These are phyloP conservation scores for Dicrostonyx torquatus DNA, from an alignment of 2,797 vertebrate genomes.

Conservation along the genomic window DNA sequence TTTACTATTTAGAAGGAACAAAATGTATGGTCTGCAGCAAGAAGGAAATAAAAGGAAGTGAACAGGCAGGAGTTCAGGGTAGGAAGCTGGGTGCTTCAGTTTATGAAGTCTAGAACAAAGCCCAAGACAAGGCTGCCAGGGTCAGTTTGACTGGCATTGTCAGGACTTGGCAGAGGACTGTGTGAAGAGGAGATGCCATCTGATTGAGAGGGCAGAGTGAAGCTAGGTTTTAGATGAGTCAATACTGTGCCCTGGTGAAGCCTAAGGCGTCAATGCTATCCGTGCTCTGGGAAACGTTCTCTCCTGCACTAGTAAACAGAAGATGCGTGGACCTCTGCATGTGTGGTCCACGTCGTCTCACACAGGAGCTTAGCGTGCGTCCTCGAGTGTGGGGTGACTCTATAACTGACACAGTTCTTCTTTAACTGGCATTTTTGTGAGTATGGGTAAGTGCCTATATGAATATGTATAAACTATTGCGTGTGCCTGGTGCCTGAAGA, in stretches of 20 bases:
- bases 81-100: background rate
- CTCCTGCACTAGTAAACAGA: background rate
- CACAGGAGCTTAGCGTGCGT: background rate
- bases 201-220: background rate
- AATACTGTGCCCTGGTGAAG: background rate
- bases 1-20: constrained; percentile 5
- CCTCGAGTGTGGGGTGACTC: background rate
- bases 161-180: background rate
- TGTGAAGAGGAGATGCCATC: background rate
- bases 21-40: background rate
- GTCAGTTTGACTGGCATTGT: background rate
- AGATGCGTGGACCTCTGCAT: background rate
- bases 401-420: background rate
- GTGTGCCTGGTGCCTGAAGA: background rate
- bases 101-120: background rate
- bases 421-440: background rate
- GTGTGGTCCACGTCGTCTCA: background rate
- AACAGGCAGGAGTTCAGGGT: background rate
- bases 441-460: background rate
- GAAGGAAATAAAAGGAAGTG: background rate
- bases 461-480: background rate
- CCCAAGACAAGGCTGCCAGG: background rate
- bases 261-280: background rate
- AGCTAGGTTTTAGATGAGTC: background rate
- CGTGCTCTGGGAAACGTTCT: no score